Percentiles rank a stretch among this genome's conserved stretches.
phyloP scores from a whole-genome alignment of 1,140 invertebrate genomes.

The Linepithema humile region DNA sequence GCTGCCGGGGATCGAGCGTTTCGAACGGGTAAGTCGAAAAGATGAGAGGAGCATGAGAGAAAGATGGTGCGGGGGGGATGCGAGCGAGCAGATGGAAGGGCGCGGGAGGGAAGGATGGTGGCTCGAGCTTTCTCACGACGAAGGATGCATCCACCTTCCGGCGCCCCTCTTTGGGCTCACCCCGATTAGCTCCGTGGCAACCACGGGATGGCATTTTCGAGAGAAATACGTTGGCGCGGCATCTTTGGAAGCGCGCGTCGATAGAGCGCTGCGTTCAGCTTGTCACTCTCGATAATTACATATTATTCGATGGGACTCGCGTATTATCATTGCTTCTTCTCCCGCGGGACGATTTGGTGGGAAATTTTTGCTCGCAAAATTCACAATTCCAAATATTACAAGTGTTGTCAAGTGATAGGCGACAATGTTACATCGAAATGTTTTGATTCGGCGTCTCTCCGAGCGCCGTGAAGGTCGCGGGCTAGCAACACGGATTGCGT shows the following conservation, averaged over 20 bases:
- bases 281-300: not conserved
- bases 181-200: too few species aligned
- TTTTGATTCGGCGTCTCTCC: not conserved
- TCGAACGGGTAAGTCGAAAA: not conserved
- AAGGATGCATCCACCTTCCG: not conserved
- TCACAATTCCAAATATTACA: too few species aligned
- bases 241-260: too few species aligned
- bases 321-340: not conserved
- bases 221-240: too few species aligned
- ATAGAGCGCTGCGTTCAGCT: not conserved
- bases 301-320: not conserved
- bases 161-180: too few species aligned
- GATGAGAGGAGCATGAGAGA: slow-evolving; percentile 1
- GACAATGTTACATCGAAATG: too few species aligned
- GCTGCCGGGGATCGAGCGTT: too few species aligned
- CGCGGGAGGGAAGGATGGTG: not conserved
- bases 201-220: too few species aligned
- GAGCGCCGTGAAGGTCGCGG: not conserved
- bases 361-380: too few species aligned
- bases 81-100: not conserved
- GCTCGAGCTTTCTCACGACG: not conserved
- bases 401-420: too few species aligned
- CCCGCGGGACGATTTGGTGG: not conserved
- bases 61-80: not conserved
- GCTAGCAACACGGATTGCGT: not conserved